Base-by-base conservation (phyloP, 2,797 vertebrate species). In the Ptychobarbus kaznakovi region DNA sequence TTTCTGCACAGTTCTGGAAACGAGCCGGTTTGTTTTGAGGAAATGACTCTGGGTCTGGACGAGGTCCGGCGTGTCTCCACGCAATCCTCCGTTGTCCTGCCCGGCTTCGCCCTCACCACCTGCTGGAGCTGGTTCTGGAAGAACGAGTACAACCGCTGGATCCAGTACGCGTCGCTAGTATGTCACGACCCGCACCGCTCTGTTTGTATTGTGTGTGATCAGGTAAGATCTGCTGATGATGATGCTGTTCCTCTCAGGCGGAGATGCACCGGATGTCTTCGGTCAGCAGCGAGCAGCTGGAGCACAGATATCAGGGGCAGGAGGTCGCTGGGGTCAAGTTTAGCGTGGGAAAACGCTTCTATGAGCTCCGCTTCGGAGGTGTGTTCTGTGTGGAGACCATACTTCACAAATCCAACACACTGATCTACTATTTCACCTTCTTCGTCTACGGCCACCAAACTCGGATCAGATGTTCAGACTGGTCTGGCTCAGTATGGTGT, bases 91-190 rank as follows among this genome's bases (percentile, higher is more conserved):
- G 84, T 89, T 32, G 18, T 82, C 1, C 15, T 84, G 22, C 89
- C 89, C 38, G 77, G 1, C 61, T 80, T 86, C 51, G 11, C 65
- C 65, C 83, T 88, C 80, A 90, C 88, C 35, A 92, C 91, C 7
- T 25, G 80, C 16, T 92, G 91, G 91, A 58, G 15, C 65, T 92
- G 91, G 91, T 91, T 85, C 86, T 90, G 90, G 89, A 25, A 86
- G 80, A 46, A 91, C 10, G 87, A 90, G 72, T 77, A 84, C 7
- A 28, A 77, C 0, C 70, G 56, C 22, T 92, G 90, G 90, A 63
- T 86, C 58, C 78, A 77, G 74, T 91, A 87, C 6, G 40, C 83
- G 65, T 83, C 86, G 2, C 12, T 73, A 51, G 90, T 91, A 76
- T 53, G 87, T 87, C 25, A 77, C 77, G 13, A 0, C 11, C 18